These are phyloP conservation scores for Cossypha heuglini DNA, from an alignment of 2,797 vertebrate species.

Conservation along the genomic window DNA sequence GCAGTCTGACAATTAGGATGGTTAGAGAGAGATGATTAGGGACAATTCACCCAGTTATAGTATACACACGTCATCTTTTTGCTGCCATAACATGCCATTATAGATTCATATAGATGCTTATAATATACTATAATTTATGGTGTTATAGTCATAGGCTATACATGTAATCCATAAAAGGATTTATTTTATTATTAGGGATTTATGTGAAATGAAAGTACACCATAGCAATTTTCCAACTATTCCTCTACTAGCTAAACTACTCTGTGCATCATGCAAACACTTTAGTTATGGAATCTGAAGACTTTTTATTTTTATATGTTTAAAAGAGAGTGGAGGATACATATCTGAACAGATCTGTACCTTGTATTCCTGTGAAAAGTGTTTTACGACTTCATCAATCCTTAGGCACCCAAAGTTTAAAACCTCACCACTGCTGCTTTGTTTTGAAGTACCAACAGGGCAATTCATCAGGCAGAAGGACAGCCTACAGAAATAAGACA, in stretches of 20 bases:
- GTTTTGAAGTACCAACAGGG: not conserved
- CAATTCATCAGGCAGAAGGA: not conserved
- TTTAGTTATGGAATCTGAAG: not conserved
- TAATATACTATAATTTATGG: slow-evolving; percentile 28
- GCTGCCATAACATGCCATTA: slow-evolving; percentile 35
- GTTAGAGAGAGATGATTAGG: slow-evolving; percentile 35
- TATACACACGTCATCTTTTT: slow-evolving; percentile 4
- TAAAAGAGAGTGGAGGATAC: not conserved
- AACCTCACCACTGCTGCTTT: not conserved
- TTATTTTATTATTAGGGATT: slow-evolving; percentile 43
- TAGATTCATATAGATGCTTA: slow-evolving; percentile 10
- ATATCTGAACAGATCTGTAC: not conserved
- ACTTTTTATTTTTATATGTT: not conserved
- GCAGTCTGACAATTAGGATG: slow-evolving; percentile 37
- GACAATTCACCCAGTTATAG: slow-evolving; percentile 24
- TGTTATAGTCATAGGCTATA: not conserved
- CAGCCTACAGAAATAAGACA: not conserved
- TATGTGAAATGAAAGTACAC: slow-evolving; percentile 6
- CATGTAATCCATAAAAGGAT: not conserved
- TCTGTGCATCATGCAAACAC: not conserved
- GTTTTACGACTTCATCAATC: not conserved
- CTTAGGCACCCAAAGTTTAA: not conserved
- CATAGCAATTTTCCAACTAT: slow-evolving; percentile 41
- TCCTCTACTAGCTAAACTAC: not conserved
- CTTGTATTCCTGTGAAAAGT: not conserved